A percentile compares a stretch with the other conserved stretches of the same genome.
Evolutionary conservation across 2,797 vertebrate species (phyloP).

Genomic region (Sebastes steindachneri): DNA sequence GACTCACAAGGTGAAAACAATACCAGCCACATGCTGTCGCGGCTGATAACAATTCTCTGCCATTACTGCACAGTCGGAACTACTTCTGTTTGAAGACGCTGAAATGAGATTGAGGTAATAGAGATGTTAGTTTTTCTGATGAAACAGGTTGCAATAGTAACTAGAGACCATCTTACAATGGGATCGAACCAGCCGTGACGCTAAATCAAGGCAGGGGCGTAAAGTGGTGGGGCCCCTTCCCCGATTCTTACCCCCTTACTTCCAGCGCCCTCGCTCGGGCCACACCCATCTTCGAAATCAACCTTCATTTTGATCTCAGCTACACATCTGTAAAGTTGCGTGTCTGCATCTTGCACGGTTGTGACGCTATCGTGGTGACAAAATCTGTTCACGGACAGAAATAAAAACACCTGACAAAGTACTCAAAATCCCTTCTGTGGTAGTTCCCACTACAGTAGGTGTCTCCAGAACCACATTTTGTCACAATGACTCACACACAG

Average conservation of each 20-base stretch:
- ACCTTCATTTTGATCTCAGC: too few relatives aligned
- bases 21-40: background rate
- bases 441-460: background rate
- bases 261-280: too few relatives aligned
- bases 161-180: background rate
- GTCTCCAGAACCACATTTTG: background rate
- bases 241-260: too few relatives aligned
- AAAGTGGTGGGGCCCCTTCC: too few relatives aligned
- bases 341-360: background rate
- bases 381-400: background rate
- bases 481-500: too few relatives aligned
- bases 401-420: background rate
- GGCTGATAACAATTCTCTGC: conserved; percentile 37
- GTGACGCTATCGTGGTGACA: background rate
- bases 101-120: conserved; percentile 54
- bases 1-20: background rate
- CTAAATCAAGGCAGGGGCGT: too few relatives aligned
- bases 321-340: background rate
- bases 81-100: conserved; percentile 48
- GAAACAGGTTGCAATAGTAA: conserved; percentile 53
- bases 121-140: conserved; percentile 60
- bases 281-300: too few relatives aligned
- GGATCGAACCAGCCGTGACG: too few relatives aligned
- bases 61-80: conserved; percentile 63
- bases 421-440: background rate